Evolutionary conservation across 2,888 invertebrate genomes (phyloP).

Genomic region (Drosophila mayaguana): DNA sequence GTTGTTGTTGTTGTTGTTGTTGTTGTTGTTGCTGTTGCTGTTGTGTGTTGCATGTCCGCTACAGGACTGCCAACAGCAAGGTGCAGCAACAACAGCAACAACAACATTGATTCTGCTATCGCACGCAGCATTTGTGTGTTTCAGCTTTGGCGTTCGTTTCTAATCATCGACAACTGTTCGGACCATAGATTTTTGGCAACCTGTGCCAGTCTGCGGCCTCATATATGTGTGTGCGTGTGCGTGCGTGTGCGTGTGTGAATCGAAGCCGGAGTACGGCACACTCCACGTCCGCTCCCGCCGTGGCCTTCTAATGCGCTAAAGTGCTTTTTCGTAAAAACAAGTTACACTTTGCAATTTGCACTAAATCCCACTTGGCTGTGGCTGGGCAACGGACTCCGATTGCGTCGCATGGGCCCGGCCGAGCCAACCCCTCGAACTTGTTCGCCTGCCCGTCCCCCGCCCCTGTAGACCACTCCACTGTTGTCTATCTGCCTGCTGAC

Average conservation of each 20-base stretch:
- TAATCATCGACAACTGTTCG: constrained; percentile 79
- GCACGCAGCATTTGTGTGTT: constrained; percentile 50
- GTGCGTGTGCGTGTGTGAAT: background rate
- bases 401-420: constrained; percentile 22
- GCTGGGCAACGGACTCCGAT: constrained; percentile 45
- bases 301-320: constrained; percentile 80
- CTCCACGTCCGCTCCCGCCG: constrained; percentile 40
- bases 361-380: constrained; percentile 81
- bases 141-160: constrained; percentile 53
- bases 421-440: background rate
- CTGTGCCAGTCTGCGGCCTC: constrained; percentile 5
- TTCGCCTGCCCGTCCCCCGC: background rate
- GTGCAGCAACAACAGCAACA: constrained; percentile 20
- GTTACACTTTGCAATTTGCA: constrained; percentile 81
- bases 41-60: constrained; percentile 54
- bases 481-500: constrained; percentile 9
- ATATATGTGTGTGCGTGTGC: background rate
- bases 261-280: constrained; percentile 19
- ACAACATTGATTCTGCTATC: constrained; percentile 39
- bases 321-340: constrained; percentile 81
- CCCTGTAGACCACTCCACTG: background rate
- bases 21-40: constrained; percentile 33
- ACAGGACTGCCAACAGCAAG: constrained; percentile 37
- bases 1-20: constrained; percentile 39
- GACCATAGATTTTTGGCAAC: constrained; percentile 57